These are phyloP conservation scores for Apotomis capreana DNA, from an alignment of 2,888 invertebrate genomes.

Conservation along the genomic window DNA sequence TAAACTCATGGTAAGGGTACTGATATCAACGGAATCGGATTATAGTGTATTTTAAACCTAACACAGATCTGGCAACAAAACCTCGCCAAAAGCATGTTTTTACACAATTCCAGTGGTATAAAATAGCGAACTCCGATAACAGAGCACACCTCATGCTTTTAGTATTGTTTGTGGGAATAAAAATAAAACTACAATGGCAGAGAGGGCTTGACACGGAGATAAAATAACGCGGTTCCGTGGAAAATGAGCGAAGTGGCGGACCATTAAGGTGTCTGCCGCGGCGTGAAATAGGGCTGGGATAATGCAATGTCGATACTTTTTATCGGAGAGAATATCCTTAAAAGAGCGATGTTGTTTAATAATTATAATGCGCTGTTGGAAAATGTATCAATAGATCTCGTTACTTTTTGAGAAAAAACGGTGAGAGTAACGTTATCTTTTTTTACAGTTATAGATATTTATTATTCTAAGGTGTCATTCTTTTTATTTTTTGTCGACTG, in stretches of 20 bases:
- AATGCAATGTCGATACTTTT: constrained; percentile 1
- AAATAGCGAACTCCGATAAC: constrained; percentile 22
- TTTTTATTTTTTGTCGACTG: no score
- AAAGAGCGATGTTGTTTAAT: no score
- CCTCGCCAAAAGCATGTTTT: constrained; percentile 3
- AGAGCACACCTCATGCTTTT: constrained; percentile 34
- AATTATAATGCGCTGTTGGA: no score
- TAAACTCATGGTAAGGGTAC: no score
- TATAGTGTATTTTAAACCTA: not conserved
- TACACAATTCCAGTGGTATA: constrained; percentile 8
- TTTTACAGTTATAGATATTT: no score
- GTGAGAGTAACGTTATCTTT: no score
- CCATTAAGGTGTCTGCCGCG: constrained; percentile 42
- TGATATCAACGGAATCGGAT: no score
- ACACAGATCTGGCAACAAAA: not conserved
- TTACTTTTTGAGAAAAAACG: no score
- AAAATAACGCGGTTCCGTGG: constrained; percentile 42
- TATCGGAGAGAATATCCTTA: no score
- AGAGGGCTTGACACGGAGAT: constrained; percentile 42
- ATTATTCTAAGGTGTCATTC: no score
- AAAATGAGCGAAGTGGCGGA: constrained; percentile 42
- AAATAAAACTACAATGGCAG: constrained; percentile 42
- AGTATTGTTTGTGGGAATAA: constrained; percentile 38
- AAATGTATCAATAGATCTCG: no score
- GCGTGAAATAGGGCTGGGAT: constrained; percentile 32